These are phyloP conservation scores for Rana temporaria DNA, from an alignment of 2,113 vertebrate genomes.

Conservation along the genomic window DNA sequence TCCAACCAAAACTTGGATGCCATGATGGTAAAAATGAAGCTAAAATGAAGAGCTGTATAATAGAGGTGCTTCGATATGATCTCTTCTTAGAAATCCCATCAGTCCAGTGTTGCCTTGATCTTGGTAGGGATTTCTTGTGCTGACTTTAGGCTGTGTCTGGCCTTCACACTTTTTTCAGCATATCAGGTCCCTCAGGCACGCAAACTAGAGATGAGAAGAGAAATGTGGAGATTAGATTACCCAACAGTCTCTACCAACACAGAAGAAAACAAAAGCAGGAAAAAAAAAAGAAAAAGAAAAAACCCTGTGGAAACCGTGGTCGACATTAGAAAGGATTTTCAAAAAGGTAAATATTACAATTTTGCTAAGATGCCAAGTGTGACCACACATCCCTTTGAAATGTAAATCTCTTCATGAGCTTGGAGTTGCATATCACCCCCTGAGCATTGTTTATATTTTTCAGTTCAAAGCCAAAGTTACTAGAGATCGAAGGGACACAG, in stretches of 20 bases:
- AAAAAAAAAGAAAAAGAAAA: slow-evolving; percentile 60
- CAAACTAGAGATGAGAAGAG: slow-evolving; percentile 73
- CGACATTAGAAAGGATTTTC: slow-evolving; percentile 65
- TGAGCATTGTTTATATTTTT: slow-evolving; percentile 51
- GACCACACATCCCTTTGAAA: slow-evolving; percentile 74
- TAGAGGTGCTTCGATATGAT: background rate
- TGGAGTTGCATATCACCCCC: slow-evolving; percentile 40
- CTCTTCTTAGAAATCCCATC: slow-evolving; percentile 56
- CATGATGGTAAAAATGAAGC: slow-evolving; percentile 69
- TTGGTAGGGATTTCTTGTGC: slow-evolving; percentile 56
- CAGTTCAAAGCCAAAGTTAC: slow-evolving; percentile 70
- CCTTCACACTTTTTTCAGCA: slow-evolving; percentile 64
- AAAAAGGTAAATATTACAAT: slow-evolving; percentile 69
- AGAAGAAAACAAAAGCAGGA: slow-evolving; percentile 64
- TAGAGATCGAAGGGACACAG: slow-evolving; percentile 61
- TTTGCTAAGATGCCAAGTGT: slow-evolving; percentile 76
- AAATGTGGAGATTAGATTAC: slow-evolving; percentile 69
- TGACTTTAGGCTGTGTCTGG: slow-evolving; percentile 59
- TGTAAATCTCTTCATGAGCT: slow-evolving; percentile 60
- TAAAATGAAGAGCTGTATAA: background rate
- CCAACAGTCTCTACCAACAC: slow-evolving; percentile 65
- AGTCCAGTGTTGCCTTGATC: slow-evolving; percentile 68
- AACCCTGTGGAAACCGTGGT: slow-evolving; percentile 61
- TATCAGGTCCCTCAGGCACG: slow-evolving; percentile 65
- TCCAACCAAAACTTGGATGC: slow-evolving; percentile 77